Conservation (phyloP, 2,113 vertebrate genomes). For the Zapus hudsonius region DNA sequence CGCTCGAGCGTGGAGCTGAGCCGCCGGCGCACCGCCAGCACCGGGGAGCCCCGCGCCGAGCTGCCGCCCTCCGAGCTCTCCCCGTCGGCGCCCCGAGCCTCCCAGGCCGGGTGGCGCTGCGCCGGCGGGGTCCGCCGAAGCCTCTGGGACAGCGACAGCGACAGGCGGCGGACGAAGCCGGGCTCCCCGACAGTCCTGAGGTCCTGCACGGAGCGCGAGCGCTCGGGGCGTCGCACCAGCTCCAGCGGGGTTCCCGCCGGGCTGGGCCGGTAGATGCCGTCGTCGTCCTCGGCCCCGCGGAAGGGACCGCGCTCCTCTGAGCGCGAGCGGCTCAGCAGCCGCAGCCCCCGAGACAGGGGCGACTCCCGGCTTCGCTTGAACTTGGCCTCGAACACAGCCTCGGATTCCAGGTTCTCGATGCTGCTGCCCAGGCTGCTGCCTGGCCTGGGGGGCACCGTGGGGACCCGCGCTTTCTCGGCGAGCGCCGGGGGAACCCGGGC, state of each 20-base stretch:
- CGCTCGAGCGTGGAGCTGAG: constrained; percentile 95
- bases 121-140: constrained; percentile 90
- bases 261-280: constrained; percentile 95
- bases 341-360: constrained; percentile 92
- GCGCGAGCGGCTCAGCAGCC: constrained; percentile 91
- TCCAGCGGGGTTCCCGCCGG: constrained; percentile 93
- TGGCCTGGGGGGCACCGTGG: constrained; percentile 62
- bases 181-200: constrained; percentile 92
- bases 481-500: not conserved
- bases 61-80: constrained; percentile 84
- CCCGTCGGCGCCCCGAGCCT: constrained; percentile 88
- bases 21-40: constrained; percentile 91
- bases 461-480: constrained; percentile 43
- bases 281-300: constrained; percentile 79
- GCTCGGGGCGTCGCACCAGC: constrained; percentile 87
- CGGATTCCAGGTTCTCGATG: constrained; percentile 92
- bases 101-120: constrained; percentile 83
- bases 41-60: constrained; percentile 87
- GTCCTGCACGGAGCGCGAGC: constrained; percentile 96
- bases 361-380: constrained; percentile 95
- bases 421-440: constrained; percentile 74
- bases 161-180: constrained; percentile 93
- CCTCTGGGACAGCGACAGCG: constrained; percentile 87
- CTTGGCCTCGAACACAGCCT: constrained; percentile 97
- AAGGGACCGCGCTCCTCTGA: constrained; percentile 90